Evolutionary conservation across 2,797 vertebrate species (phyloP).

Genomic region (Centroberyx gerrardi): DNA sequence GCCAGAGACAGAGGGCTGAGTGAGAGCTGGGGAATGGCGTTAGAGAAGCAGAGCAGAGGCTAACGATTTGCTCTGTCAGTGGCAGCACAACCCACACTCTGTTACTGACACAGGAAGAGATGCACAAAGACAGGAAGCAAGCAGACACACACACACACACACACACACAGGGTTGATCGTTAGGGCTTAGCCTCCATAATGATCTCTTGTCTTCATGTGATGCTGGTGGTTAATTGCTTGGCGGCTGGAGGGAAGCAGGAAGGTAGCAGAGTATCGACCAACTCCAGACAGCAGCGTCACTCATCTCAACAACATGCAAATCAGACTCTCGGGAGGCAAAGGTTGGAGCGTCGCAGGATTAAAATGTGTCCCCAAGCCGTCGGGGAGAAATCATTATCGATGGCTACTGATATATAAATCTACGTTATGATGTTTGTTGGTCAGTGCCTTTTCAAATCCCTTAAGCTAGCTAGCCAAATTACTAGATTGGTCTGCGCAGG

Average conservation of each 20-base stretch:
- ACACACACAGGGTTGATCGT: conserved; percentile 27
- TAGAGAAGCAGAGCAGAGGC: not conserved
- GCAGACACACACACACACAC: not conserved
- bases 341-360: not conserved
- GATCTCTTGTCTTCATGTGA: conserved; percentile 52
- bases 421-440: too few species aligned
- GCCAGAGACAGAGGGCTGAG: not conserved
- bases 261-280: conserved; percentile 45
- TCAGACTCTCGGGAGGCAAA: not conserved
- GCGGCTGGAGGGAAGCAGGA: conserved; percentile 21
- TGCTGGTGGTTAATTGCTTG: conserved; percentile 57
- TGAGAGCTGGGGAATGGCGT: not conserved
- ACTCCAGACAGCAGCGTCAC: conserved; percentile 18
- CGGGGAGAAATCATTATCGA: not conserved
- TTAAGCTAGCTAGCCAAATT: too few species aligned
- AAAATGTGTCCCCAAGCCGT: not conserved
- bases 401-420: too few species aligned
- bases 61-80: conserved; percentile 38
- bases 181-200: conserved; percentile 45
- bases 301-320: conserved; percentile 13
- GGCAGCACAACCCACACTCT: conserved; percentile 1
- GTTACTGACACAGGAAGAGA: conserved; percentile 7
- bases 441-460: too few species aligned
- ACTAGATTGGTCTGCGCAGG: too few species aligned
- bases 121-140: conserved; percentile 21